Percentiles rank a stretch among this genome's conserved stretches.
These are phyloP conservation scores for Allacma fusca DNA, from an alignment of 2,888 invertebrate species.

Conservation along the genomic window DNA sequence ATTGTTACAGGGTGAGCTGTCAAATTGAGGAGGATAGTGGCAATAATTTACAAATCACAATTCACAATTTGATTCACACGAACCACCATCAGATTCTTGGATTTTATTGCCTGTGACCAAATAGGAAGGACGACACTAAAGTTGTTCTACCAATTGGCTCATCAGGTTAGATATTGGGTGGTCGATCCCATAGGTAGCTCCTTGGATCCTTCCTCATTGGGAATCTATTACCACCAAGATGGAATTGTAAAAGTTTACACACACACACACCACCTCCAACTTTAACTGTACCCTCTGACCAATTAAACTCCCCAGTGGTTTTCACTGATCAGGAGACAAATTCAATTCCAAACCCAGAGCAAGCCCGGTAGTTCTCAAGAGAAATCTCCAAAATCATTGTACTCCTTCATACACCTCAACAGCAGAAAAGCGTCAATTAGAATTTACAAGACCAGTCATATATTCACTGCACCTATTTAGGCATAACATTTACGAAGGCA, in stretches of 20 bases:
- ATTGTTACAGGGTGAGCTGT: not conserved
- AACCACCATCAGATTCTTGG: not conserved
- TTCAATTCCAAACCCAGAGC: not conserved
- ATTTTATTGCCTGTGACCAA: slow-evolving; percentile 10
- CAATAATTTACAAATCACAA: not conserved
- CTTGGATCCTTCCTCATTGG: not conserved
- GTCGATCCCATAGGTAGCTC: not conserved
- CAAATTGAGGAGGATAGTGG: not conserved
- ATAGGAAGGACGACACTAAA: slow-evolving; percentile 13
- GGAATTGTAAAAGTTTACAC: slow-evolving; percentile 1
- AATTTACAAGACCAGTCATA: not conserved
- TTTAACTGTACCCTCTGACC: slow-evolving; percentile 8
- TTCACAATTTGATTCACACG: slow-evolving; percentile 16
- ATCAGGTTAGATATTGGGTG: slow-evolving; percentile 13
- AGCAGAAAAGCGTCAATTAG: not conserved
- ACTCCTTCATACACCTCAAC: not conserved
- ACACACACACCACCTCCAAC: not conserved
- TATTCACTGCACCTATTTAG: not conserved
- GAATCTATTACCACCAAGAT: not conserved
- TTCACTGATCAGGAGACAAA: not conserved
- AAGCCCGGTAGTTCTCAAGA: not conserved
- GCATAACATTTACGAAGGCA: too few species aligned
- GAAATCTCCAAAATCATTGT: not conserved
- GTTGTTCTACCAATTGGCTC: slow-evolving; percentile 9
- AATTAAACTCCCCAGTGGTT: not conserved